These are phyloP conservation scores for Taxidea taxus DNA, from an alignment of 2,113 vertebrate genomes.

Conservation along the genomic window DNA sequence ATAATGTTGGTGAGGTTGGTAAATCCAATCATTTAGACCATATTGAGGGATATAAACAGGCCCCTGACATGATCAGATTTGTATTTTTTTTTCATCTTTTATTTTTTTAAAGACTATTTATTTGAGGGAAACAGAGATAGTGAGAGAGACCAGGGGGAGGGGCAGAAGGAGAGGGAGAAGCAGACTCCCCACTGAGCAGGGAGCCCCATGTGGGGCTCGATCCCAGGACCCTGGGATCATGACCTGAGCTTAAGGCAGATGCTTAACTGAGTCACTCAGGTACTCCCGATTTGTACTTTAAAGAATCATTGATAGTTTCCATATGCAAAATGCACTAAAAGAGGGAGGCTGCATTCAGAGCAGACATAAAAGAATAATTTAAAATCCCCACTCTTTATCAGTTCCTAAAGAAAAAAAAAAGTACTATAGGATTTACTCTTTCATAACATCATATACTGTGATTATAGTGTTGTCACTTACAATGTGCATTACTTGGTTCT, in stretches of 20 bases:
- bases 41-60: not conserved
- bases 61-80: not conserved
- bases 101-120: not conserved
- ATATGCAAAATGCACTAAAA: not conserved
- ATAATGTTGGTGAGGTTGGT: accelerated
- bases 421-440: not conserved
- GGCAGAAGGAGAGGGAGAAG: not conserved
- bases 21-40: not conserved
- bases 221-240: not conserved
- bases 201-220: no score
- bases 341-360: not conserved
- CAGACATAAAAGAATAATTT: not conserved
- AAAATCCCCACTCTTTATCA: not conserved
- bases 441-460: not conserved
- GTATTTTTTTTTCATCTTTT: not conserved
- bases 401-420: not conserved
- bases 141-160: not conserved
- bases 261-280: not conserved
- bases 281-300: not conserved
- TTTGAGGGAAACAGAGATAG: not conserved
- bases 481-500: not conserved
- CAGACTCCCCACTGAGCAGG: no score
- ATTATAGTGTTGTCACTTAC: not conserved
- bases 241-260: not conserved
- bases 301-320: not conserved